Base-by-base conservation (phyloP, 2,888 invertebrate species). In the Auanema freiburgensis region DNA sequence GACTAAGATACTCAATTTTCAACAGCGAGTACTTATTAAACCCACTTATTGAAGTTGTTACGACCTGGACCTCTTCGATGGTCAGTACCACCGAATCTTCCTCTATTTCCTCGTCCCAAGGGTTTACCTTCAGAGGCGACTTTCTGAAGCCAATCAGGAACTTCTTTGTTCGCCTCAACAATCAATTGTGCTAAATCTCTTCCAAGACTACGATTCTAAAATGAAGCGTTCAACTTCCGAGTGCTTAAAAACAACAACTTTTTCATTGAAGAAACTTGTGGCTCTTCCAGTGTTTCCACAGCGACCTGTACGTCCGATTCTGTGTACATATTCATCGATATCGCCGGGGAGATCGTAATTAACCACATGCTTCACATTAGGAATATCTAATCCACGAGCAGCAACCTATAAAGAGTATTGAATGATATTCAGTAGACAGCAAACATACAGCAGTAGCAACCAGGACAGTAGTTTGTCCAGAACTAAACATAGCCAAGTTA, bases 391-490 rank as follows among this genome's bases (percentile, higher is more conserved):
- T 14, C 76, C 76, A 56, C 76, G 69, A 44, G 72, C 76, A 33
- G 76, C 76, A 8, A 74, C 66, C 66, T 66, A 53, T 6, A 58
- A 12, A 42, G 46, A 24, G 10, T n/a, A 33, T 24, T 57, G 14
- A 56, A 43, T 18, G 56, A 11, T 43, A 43, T 43, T 14, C 43
- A 12, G 43, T 12, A 12, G n/a, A 33, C 52, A 42, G 3, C 8
- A 5, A 5, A 53, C 63, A 42, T 14, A 69, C 76, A 24, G 76
- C 76, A 43, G 76, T 76, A 10, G 76, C 76, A 6, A 76, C 72
- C n/a, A 76, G 69, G 21, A 76, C 62, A 21, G 72, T 69, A 57
- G 54, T 65, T 83, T 90, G 89, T 63, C 96, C 97, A 12, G 63
- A 61, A 3, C 71, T 66, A 67, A 76, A 76, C 56, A 67, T 46